Evolutionary conservation across 2,888 invertebrate species (phyloP), one percentile per base, ranked within the genome.

Genomic region (Mesopsocus fuscifrons): DNA sequence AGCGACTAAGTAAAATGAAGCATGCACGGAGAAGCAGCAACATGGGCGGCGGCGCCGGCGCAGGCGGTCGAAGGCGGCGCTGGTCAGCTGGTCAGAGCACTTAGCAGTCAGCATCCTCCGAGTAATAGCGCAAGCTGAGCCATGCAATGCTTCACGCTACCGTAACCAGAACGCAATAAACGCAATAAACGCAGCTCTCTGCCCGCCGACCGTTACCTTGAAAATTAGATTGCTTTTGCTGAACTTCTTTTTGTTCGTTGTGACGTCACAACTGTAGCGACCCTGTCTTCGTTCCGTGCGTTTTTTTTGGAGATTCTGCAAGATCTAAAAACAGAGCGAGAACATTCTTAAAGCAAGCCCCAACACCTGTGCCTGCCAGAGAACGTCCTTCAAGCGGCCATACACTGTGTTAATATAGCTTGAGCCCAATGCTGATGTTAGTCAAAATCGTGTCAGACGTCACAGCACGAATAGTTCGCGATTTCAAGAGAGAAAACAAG

Each of bases 281-380:
- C 87, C 87, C 38, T 38, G 38, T 77, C 87, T 81, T 74, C 87
- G 78, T 79, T 87, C 85, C 74, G 87, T 87, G 80, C 87, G 84
- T 80, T 88, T 89, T 87, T 88, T 87, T 84, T 88, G 87, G 73
- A 88, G 87, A 79, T 87, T 88, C 87, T 88, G 88, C 82, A 87
- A 87, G 81, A 88, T 88, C 87, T 88, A 87, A 81, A 85, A 84
- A 79, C 71, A 74, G 38, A 78, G 77, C 77, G 77, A 77, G 77
- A 78, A 78, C 77, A 76, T 77, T 76, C 76, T 77, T 75, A 74
- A 77, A 77, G 76, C 77, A 76, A 50, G 49, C 46, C 45, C 41
- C 46, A 48, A 43, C 44, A 22, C 34, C 35, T 44, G 41, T n/a
- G 43, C 40, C 2, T 17, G 11, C 18, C 26, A 43, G 6, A 15